phyloP scores from a whole-genome alignment of 1,140 invertebrate genomes.

The Potamilus streckersoni region DNA sequence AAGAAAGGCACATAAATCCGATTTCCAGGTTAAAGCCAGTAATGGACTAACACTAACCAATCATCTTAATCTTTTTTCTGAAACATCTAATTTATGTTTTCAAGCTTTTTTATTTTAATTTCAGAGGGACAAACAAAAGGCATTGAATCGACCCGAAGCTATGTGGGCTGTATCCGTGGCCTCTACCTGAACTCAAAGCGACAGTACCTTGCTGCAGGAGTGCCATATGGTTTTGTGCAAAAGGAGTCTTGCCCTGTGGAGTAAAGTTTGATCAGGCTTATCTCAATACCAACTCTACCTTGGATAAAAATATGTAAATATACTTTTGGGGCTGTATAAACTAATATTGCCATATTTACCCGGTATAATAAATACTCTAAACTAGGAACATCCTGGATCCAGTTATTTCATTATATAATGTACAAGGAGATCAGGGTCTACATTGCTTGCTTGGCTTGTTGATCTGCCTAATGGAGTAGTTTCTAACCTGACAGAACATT shows the following conservation, averaged over 20 bases:
- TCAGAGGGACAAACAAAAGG: conserved; percentile 68
- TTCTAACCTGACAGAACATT: too few relatives aligned
- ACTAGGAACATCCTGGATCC: too few relatives aligned
- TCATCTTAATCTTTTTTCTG: not conserved
- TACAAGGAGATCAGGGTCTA: too few relatives aligned
- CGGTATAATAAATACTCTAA: too few relatives aligned
- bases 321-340: too few relatives aligned
- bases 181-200: conserved; percentile 49
- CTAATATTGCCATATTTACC: too few relatives aligned
- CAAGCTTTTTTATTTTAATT: conserved; percentile 18
- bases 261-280: conserved; percentile 28
- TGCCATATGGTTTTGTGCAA: conserved; percentile 37
- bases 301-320: too few relatives aligned
- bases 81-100: not conserved
- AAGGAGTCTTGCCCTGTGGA: conserved; percentile 44
- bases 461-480: too few relatives aligned
- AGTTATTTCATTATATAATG: too few relatives aligned
- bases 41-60: not conserved
- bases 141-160: conserved; percentile 75
- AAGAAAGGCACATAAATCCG: not conserved
- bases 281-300: too few relatives aligned
- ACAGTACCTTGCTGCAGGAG: conserved; percentile 43
- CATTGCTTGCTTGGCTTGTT: too few relatives aligned
- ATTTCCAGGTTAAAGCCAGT: not conserved
- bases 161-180: conserved; percentile 83